phyloP scores from a whole-genome alignment of 1,140 invertebrate genomes.

The Drosophila ironensis region DNA sequence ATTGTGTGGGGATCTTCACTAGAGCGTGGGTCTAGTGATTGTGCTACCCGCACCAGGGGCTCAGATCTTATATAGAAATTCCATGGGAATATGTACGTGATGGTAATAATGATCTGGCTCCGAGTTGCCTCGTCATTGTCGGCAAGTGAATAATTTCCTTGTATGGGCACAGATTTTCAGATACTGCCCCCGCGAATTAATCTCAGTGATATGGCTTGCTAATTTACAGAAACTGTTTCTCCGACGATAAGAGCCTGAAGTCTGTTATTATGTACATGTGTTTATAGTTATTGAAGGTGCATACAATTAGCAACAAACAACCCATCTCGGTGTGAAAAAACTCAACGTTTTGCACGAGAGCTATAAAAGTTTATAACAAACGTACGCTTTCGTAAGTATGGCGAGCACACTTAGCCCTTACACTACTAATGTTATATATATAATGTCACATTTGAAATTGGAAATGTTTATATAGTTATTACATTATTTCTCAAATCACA shows the following conservation, averaged over 20 bases:
- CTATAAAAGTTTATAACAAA: background rate
- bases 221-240: no score
- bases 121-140: background rate
- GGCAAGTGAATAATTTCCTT: constrained; percentile 4
- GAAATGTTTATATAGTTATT: no score
- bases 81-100: background rate
- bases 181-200: background rate
- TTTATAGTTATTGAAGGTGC: no score
- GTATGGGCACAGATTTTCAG: background rate
- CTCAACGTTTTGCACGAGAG: background rate
- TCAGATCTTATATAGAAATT: background rate
- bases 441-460: no score
- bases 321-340: no score
- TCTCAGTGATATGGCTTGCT: background rate
- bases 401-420: no score
- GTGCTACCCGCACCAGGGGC: background rate
- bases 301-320: no score
- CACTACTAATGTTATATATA: no score
- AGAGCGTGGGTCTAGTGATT: background rate
- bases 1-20: constrained; percentile 13
- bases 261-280: no score
- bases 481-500: no score
- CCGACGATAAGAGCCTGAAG: no score
- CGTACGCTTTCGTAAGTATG: background rate
- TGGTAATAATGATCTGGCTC: background rate